Conservation (phyloP, 2,113 vertebrate genomes). For the Amphiprion ocellaris region DNA sequence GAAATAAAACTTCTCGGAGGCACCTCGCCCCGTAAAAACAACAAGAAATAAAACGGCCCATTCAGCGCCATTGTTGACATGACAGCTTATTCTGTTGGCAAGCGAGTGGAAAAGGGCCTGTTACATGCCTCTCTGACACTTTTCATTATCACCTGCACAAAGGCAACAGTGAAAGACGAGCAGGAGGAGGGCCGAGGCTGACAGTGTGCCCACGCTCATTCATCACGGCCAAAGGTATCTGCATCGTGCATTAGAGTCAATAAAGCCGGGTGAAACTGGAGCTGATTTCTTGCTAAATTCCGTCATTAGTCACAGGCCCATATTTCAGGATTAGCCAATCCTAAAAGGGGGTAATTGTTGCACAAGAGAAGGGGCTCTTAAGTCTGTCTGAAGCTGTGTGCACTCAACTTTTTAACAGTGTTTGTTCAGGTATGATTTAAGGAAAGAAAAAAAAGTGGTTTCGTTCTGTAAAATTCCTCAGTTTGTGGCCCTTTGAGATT, state of each 20-base stretch:
- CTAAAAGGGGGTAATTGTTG: slow-evolving; percentile 77
- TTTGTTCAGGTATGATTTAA: slow-evolving; percentile 70
- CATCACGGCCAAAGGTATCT: slow-evolving; percentile 90
- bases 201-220: slow-evolving; percentile 90
- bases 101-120: slow-evolving; percentile 82
- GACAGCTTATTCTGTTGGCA: slow-evolving; percentile 82
- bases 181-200: slow-evolving; percentile 63
- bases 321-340: slow-evolving; percentile 85
- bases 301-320: slow-evolving; percentile 96
- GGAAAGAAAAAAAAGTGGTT: slow-evolving; percentile 17
- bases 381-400: slow-evolving; percentile 48
- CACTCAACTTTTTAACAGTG: slow-evolving; percentile 61
- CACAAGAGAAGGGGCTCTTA: slow-evolving; percentile 21
- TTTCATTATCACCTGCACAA: slow-evolving; percentile 89
- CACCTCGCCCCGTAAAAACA: slow-evolving; percentile 69
- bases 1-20: slow-evolving; percentile 39
- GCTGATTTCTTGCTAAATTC: slow-evolving; percentile 99
- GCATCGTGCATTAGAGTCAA: slow-evolving; percentile 90
- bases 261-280: slow-evolving; percentile 93
- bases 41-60: slow-evolving; percentile 69
- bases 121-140: slow-evolving; percentile 88
- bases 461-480: slow-evolving; percentile 30
- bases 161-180: slow-evolving; percentile 87
- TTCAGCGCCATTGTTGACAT: slow-evolving; percentile 73
- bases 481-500: slow-evolving; percentile 55